Percentiles rank a stretch among this genome's conserved stretches.
Evolutionary conservation across 2,113 vertebrate genomes (phyloP).

Genomic region (Gasterosteus nipponicus): DNA sequence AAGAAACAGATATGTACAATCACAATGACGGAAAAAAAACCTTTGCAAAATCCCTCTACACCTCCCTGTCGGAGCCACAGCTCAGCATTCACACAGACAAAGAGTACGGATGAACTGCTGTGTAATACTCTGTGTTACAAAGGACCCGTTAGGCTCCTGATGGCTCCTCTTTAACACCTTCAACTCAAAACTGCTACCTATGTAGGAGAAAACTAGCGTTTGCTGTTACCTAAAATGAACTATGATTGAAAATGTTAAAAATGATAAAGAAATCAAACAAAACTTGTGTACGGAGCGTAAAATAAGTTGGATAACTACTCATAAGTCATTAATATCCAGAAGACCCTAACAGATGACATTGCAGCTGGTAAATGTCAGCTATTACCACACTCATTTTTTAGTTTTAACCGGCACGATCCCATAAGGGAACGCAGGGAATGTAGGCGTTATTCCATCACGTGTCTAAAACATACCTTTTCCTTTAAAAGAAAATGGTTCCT

Average conservation of each 20-base stretch:
- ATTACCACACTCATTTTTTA: slow-evolving; percentile 16
- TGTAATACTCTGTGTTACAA: slow-evolving; percentile 31
- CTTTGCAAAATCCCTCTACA: slow-evolving; percentile 5
- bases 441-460: slow-evolving; percentile 34
- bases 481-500: slow-evolving; percentile 68
- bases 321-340: slow-evolving; percentile 17
- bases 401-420: slow-evolving; percentile 19
- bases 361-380: slow-evolving; percentile 6
- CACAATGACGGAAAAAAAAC: not conserved
- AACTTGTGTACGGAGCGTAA: not conserved
- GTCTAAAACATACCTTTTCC: slow-evolving; percentile 34
- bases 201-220: too few species aligned
- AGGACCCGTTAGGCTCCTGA: not conserved
- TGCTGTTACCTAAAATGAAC: too few species aligned
- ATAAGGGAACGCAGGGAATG: slow-evolving; percentile 38
- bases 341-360: not conserved
- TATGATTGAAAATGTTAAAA: not conserved
- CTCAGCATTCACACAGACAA: slow-evolving; percentile 35
- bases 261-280: not conserved
- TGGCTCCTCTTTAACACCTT: not conserved
- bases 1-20: not conserved
- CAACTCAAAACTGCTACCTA: too few species aligned
- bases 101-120: slow-evolving; percentile 56
- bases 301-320: slow-evolving; percentile 1
- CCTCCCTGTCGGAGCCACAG: slow-evolving; percentile 22